phyloP scores from a whole-genome alignment of 1,140 invertebrate species.

The Drosophila nigromelanica region DNA sequence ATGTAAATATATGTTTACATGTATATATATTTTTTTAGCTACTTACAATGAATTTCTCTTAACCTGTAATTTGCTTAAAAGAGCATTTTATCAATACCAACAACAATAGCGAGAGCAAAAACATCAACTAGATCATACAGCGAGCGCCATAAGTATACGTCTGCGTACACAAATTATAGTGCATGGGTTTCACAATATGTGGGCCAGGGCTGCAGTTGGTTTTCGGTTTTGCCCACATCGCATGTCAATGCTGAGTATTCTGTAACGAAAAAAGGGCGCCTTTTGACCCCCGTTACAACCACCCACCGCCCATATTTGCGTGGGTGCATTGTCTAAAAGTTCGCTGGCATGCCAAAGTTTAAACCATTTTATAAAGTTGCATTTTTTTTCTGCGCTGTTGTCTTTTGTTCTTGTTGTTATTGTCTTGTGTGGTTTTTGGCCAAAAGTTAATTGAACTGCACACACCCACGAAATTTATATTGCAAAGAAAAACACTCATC shows the following conservation, averaged over 20 bases:
- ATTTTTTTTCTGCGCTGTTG: conserved; percentile 29
- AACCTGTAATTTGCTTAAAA: conserved; percentile 52
- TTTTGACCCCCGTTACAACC: not conserved
- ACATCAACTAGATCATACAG: conserved; percentile 23
- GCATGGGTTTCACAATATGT: conserved; percentile 20
- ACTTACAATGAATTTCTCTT: conserved; percentile 20
- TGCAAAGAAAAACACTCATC: conserved; percentile 10
- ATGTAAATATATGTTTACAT: not conserved
- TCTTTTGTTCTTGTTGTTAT: conserved; percentile 22
- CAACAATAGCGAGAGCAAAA: conserved; percentile 9
- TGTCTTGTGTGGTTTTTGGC: conserved; percentile 36
- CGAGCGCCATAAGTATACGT: conserved; percentile 47
- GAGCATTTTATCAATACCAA: conserved; percentile 35
- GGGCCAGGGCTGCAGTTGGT: conserved; percentile 18
- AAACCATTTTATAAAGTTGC: conserved; percentile 60
- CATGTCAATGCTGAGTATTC: conserved; percentile 58
- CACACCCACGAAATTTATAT: conserved; percentile 54
- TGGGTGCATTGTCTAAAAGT: conserved; percentile 43
- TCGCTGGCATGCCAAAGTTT: conserved; percentile 61
- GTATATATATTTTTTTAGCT: not conserved
- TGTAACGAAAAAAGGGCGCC: conserved; percentile 3
- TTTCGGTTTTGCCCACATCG: conserved; percentile 31
- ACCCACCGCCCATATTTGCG: conserved; percentile 19
- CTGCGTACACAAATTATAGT: conserved; percentile 55
- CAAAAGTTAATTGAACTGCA: conserved; percentile 65